Conservation (phyloP, 2,797 vertebrate genomes). For the Acrossocheilus wenchowensis region DNA sequence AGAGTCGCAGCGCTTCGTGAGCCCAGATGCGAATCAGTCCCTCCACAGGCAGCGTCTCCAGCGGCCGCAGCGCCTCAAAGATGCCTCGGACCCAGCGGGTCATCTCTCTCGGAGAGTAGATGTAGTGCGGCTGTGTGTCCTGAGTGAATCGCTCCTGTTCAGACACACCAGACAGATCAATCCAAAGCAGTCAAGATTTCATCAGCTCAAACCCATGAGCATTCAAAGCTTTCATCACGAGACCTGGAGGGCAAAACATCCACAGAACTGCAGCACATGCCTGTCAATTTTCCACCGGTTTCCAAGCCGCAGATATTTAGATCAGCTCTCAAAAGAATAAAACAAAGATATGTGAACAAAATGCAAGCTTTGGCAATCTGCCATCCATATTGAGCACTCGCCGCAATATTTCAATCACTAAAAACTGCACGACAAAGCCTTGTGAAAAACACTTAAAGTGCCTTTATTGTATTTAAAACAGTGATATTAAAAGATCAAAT, state of each 20-base stretch:
- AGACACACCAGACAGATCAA: neutral
- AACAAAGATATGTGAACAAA: too few species aligned
- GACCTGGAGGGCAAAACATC: too few species aligned
- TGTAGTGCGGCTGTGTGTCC: conserved; percentile 97
- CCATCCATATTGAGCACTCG: too few species aligned
- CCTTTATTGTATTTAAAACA: too few species aligned
- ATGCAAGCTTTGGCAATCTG: too few species aligned
- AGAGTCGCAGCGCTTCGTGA: conserved; percentile 96
- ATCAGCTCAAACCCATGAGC: neutral
- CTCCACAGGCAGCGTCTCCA: conserved; percentile 95
- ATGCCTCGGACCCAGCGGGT: conserved; percentile 99
- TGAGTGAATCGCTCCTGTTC: conserved; percentile 96
- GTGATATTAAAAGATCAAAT: too few species aligned
- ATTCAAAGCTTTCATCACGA: neutral
- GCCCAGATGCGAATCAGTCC: conserved; percentile 98
- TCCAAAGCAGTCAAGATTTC: neutral
- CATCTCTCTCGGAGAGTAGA: conserved; percentile 99
- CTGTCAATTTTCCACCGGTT: neutral
- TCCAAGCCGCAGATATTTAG: neutral
- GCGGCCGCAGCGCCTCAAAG: conserved; percentile 93
- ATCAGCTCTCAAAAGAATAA: neutral
- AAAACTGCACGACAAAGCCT: too few species aligned
- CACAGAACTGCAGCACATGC: neutral
- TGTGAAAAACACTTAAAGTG: neutral
- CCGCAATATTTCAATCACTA: too few species aligned